Base-by-base conservation (phyloP, 2,888 invertebrate genomes). In the Cataglyphis cursor region DNA sequence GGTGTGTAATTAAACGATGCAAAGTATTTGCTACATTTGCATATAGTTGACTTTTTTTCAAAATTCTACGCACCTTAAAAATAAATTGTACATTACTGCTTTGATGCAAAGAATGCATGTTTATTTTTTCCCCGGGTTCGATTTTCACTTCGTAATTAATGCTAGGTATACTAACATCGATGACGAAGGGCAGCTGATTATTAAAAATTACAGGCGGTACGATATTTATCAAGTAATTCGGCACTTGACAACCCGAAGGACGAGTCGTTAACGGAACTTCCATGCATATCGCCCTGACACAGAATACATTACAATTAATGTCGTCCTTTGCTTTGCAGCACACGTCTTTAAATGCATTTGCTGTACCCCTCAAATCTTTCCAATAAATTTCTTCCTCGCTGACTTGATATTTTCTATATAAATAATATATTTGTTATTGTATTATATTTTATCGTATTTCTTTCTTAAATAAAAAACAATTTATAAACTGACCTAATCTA, bases 381-480 rank as follows among this genome's bases (percentile, higher is more conserved):
- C 98, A 98, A 97, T 97, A 98, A 62, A 98, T 96, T 1, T 97
- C 97, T 82, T 96, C 96, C 0, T 96, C 96, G 41, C 97, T 97
- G 15, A 97, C 96, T 91, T 97, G 96, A 93, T 97, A 97, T 83
- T 97, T 97, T 90, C 96, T 97, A 91, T 21, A 93, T 93, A 78
- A 1, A 54, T 65, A 76, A 31, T n/a, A 61, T 18, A 44, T 44
- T 21, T 18, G 2, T 68, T 72, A 64, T n/a, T 8, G 15, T 15
- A 48, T 24, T 41, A 38, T 31, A 35, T 44, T 28, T 65, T 51
- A 73, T 80, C 4, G 24, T 35, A 38, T 15, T 81, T 80, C 38
- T 64, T 1, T 28, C 1, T 21, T 12, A 21, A 31, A n/a, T 0
- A 62, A 18, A 35, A 59, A 44, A 57, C 12, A 31, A 66, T 0